These are phyloP conservation scores for Charina bottae DNA, from an alignment of 2,113 vertebrate genomes.

Conservation along the genomic window DNA sequence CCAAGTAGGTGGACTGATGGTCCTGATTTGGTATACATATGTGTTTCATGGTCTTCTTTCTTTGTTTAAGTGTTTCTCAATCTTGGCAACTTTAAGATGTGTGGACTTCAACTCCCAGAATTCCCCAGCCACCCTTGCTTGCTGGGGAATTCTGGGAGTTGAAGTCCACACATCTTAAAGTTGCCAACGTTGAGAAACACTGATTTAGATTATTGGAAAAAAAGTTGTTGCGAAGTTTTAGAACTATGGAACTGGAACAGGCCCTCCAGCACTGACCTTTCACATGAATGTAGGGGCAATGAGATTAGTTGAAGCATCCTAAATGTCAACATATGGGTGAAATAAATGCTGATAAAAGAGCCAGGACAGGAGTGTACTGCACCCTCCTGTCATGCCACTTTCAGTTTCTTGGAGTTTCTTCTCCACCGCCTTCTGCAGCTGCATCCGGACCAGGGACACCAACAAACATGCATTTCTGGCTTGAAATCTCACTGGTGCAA, in stretches of 20 bases:
- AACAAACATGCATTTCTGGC: neutral
- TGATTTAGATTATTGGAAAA: neutral
- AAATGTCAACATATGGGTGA: neutral
- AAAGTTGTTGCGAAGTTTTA: neutral
- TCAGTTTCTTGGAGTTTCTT: neutral
- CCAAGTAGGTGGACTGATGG: neutral
- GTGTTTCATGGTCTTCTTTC: neutral
- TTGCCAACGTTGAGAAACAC: neutral
- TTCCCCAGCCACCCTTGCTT: neutral
- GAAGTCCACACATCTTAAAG: neutral
- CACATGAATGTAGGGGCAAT: neutral
- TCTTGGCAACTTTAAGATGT: neutral
- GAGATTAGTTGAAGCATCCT: neutral
- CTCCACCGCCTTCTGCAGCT: neutral
- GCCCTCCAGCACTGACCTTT: neutral
- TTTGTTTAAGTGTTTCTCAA: neutral
- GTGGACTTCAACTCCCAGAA: neutral
- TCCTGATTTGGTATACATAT: neutral
- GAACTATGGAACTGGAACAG: neutral
- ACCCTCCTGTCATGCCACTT: neutral
- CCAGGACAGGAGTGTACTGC: neutral
- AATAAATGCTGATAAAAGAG: neutral
- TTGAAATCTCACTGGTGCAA: neutral
- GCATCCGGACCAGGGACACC: neutral
- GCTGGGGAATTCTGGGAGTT: too few species aligned